phyloP scores from a whole-genome alignment of 2,888 invertebrate genomes.

The Xestia sexstrigata region DNA sequence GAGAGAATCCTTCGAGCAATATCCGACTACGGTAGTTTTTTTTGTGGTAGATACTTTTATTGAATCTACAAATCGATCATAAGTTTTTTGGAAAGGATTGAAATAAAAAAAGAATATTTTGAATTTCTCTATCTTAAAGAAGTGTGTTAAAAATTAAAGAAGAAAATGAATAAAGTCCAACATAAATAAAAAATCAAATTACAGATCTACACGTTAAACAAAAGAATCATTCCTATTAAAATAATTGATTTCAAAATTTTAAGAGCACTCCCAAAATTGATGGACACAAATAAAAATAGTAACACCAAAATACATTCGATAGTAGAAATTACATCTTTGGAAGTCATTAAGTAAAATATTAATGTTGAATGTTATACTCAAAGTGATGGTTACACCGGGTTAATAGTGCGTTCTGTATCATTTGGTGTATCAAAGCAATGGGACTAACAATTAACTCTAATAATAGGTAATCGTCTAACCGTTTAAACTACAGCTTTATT shows the following conservation, averaged over 20 bases:
- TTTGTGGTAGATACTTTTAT: not conserved
- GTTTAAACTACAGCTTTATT: slow-evolving; percentile 67
- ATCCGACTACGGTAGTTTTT: not conserved
- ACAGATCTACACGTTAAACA: slow-evolving; percentile 35
- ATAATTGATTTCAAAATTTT: slow-evolving; percentile 52
- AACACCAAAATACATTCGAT: slow-evolving; percentile 36
- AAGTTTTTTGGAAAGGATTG: not conserved
- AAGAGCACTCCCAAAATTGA: slow-evolving; percentile 32
- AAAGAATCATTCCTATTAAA: slow-evolving; percentile 41
- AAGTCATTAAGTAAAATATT: slow-evolving; percentile 79
- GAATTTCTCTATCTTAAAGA: not conserved
- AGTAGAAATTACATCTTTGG: slow-evolving; percentile 68
- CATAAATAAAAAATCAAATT: slow-evolving; percentile 47
- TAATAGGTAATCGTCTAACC: slow-evolving; percentile 79
- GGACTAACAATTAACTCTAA: slow-evolving; percentile 82
- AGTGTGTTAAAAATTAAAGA: not conserved
- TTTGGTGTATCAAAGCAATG: slow-evolving; percentile 82
- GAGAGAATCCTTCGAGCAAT: not conserved
- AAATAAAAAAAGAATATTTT: not conserved
- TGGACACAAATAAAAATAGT: slow-evolving; percentile 57
- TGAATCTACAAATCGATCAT: not conserved
- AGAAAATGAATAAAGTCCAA: slow-evolving; percentile 7
- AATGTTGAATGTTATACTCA: slow-evolving; percentile 75
- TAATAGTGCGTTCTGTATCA: slow-evolving; percentile 78
- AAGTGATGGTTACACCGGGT: slow-evolving; percentile 66